Evolutionary conservation across 2,113 vertebrate genomes (phyloP), one percentile per base, ranked within the genome.

Genomic region (Arenaria interpres): DNA sequence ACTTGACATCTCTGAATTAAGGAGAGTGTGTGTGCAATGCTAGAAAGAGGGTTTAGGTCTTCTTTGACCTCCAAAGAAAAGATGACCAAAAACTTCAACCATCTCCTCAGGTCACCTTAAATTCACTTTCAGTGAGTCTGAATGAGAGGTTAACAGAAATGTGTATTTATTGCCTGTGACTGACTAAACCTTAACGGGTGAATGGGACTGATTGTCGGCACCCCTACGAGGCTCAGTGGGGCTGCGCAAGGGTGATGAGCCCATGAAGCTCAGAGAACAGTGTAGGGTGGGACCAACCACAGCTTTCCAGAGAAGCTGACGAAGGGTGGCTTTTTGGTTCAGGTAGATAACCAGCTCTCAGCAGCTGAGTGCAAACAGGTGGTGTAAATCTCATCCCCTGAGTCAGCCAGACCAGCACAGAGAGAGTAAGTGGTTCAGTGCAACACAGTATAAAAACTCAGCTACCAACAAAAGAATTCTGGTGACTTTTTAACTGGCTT

Each of bases 151-250:
- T 37, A 64, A 79, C 75, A 68, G 16, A 13, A 16, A 45, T 7
- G 1, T 50, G 53, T 23, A 11, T 28, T 43, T 73, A 86, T 30
- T 68, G 46, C 32, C 28, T 63, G 27, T 62, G 57, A 32, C 9
- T 77, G 63, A 33, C 21, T 35, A 8, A 68, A 14, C 14, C 27
- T 54, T 14, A 0, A 2, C 30, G 25, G 18, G 7, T n/a, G n/a
- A 59, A 12, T 10, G 33, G 50, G 82, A 32, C 32, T 62, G 7
- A 12, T 2, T 69, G 56, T 28, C 28, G 27, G 33, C 56, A 32
- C 2, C 20, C 50, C 25, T 10, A 0, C 11, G 9, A 43, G 32
- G 39, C 7, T 72, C 4, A 0, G 14, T 37, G 23, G 46, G 43
- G 23, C 27, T 17, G 54, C 8, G 25, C 19, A 13, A 30, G 57